Conservation (phyloP, 2,113 vertebrate genomes). For the Acrocephalus kingi region DNA sequence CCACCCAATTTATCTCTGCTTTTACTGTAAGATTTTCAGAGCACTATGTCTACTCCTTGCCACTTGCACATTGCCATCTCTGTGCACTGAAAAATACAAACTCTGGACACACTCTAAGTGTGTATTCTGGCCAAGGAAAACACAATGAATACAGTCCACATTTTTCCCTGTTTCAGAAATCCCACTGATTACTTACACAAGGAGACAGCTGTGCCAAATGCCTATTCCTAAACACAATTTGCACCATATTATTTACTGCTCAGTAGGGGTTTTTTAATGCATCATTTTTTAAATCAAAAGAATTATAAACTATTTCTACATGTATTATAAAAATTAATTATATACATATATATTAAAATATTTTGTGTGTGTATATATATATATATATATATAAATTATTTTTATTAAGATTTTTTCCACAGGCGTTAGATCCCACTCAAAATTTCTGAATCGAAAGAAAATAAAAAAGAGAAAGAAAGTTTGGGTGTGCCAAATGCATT, state of each 20-base stretch:
- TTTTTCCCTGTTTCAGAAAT: neutral
- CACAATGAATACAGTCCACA: neutral
- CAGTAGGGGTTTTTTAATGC: neutral
- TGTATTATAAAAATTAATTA: neutral
- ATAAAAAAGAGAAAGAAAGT: neutral
- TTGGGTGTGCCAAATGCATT: neutral
- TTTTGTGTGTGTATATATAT: too few relatives aligned
- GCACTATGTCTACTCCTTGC: neutral
- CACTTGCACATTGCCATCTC: neutral
- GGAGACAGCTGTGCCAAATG: neutral
- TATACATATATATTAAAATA: neutral
- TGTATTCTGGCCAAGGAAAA: neutral
- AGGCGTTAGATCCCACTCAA: neutral
- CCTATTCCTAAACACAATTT: neutral
- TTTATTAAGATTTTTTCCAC: neutral
- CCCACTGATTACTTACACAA: neutral
- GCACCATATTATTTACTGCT: neutral
- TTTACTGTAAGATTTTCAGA: neutral
- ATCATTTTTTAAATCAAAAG: neutral
- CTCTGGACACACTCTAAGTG: neutral
- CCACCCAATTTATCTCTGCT: neutral
- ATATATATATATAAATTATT: neutral
- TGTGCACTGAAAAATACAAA: neutral
- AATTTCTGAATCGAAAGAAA: neutral
- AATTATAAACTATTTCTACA: neutral